Percentiles rank a stretch among this genome's conserved stretches.
These are phyloP conservation scores for Periophthalmus modestus DNA, from an alignment of 2,113 vertebrate genomes.

Conservation along the genomic window DNA sequence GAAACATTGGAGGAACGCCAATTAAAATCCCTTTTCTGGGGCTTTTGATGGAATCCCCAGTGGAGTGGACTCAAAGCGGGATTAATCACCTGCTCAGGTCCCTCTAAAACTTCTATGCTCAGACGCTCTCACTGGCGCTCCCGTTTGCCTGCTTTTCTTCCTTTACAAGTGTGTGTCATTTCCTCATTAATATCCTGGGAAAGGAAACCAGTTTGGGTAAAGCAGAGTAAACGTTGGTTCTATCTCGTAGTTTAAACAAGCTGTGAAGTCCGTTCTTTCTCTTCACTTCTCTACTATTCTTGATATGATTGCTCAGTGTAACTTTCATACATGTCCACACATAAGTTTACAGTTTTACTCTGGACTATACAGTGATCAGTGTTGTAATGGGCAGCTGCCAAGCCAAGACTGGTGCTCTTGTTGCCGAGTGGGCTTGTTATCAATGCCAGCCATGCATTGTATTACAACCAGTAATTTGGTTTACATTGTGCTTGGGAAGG, in stretches of 20 bases:
- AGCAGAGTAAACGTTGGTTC: constrained; percentile 32
- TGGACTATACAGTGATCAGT: constrained; percentile 38
- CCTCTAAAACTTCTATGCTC: constrained; percentile 69
- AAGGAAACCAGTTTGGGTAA: constrained; percentile 60
- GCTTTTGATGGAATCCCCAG: constrained; percentile 80
- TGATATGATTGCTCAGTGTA: constrained; percentile 27
- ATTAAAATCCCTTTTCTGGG: constrained; percentile 74
- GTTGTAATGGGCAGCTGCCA: constrained; percentile 27
- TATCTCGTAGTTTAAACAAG: constrained; percentile 34
- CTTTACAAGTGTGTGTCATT: constrained; percentile 75
- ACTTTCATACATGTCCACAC: constrained; percentile 12
- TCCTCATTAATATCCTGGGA: constrained; percentile 81
- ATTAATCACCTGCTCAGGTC: constrained; percentile 75
- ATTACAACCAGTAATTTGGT: constrained; percentile 73
- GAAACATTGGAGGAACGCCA: constrained; percentile 70
- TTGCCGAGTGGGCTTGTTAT: constrained; percentile 60
- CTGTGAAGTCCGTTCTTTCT: constrained; percentile 8
- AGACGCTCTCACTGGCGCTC: constrained; percentile 41
- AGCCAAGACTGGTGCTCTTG: constrained; percentile 45
- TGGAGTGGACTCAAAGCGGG: constrained; percentile 71
- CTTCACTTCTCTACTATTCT: constrained; percentile 10
- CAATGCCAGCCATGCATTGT: constrained; percentile 67
- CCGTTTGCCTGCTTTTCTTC: constrained; percentile 36
- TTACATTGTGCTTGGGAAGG: constrained; percentile 63
- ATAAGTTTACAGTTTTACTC: constrained; percentile 27